Conservation (phyloP, 2,797 vertebrate genomes). For the Phoeniculus purpureus region DNA sequence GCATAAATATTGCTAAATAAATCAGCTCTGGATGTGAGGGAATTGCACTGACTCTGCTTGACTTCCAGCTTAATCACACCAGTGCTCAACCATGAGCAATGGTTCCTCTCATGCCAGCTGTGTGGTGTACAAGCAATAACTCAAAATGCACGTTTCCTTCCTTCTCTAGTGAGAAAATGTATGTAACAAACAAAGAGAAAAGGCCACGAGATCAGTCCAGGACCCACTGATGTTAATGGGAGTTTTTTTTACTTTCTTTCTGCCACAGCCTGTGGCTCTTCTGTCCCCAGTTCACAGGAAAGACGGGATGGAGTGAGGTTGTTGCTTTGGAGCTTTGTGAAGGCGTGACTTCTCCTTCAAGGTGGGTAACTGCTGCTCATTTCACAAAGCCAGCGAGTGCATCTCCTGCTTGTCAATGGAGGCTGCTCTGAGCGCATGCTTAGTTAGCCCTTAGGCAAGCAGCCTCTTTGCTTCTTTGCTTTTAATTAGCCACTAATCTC, state of each 20-base stretch:
- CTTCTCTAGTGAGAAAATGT: not conserved
- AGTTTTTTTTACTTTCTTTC: not conserved
- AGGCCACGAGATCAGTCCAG: not conserved
- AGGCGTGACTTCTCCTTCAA: not conserved
- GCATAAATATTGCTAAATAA: not conserved
- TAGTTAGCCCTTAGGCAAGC: not conserved
- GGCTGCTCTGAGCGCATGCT: not conserved
- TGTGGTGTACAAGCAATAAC: accelerated
- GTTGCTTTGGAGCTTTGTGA: not conserved
- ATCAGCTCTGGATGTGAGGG: not conserved
- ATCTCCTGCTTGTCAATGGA: not conserved
- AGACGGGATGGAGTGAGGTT: not conserved
- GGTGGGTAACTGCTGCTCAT: not conserved
- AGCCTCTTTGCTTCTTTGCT: not conserved
- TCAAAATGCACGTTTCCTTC: not conserved
- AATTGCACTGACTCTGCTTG: not conserved
- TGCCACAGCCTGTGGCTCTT: not conserved
- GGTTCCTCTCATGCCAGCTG: not conserved
- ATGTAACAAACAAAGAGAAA: not conserved
- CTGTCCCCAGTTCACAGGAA: not conserved
- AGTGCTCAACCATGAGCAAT: not conserved
- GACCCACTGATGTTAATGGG: not conserved
- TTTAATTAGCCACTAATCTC: slow-evolving; percentile 6
- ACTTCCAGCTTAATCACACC: not conserved
- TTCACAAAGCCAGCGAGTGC: not conserved